Evolutionary conservation across 2,888 invertebrate species (phyloP).

Genomic region (Siphonodentalium dalli): DNA sequence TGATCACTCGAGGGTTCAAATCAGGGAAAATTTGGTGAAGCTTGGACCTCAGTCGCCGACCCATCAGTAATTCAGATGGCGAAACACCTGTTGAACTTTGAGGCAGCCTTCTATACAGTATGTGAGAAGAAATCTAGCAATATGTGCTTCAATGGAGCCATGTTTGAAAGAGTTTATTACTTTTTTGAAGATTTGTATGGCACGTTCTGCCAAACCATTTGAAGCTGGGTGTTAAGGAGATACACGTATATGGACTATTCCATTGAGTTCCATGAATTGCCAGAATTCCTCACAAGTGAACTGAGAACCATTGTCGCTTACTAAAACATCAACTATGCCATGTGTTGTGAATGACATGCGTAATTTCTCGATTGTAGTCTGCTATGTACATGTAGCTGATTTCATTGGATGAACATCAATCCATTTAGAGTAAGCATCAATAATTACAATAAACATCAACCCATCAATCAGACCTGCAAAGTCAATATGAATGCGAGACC

Average conservation of each 20-base stretch:
- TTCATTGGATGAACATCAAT: slow-evolving; percentile 22
- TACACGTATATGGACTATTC: slow-evolving; percentile 24
- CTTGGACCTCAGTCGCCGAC: slow-evolving; percentile 1
- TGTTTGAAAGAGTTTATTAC: slow-evolving; percentile 26
- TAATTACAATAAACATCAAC: slow-evolving; percentile 29
- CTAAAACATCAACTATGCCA: slow-evolving; percentile 29
- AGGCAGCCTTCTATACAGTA: slow-evolving; percentile 3
- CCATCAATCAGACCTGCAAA: slow-evolving; percentile 36
- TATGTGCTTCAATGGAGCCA: neutral
- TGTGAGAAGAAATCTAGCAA: neutral
- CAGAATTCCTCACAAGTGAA: slow-evolving; percentile 33
- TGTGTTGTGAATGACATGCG: slow-evolving; percentile 24
- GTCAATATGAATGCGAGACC: slow-evolving; percentile 42
- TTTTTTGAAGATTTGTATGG: too few species aligned
- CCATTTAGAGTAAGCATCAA: slow-evolving; percentile 39
- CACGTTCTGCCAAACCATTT: slow-evolving; percentile 25
- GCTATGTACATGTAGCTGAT: slow-evolving; percentile 23
- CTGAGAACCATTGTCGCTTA: slow-evolving; percentile 34
- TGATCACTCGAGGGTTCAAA: slow-evolving; percentile 1
- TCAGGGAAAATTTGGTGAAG: slow-evolving; percentile 10
- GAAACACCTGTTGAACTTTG: slow-evolving; percentile 7
- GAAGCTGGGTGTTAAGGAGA: slow-evolving; percentile 33
- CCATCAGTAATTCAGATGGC: slow-evolving; percentile 10
- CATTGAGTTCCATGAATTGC: slow-evolving; percentile 23
- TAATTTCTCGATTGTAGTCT: slow-evolving; percentile 27